Evolutionary conservation across 2,888 invertebrate genomes (phyloP).

Genomic region (Xanthia togata): DNA sequence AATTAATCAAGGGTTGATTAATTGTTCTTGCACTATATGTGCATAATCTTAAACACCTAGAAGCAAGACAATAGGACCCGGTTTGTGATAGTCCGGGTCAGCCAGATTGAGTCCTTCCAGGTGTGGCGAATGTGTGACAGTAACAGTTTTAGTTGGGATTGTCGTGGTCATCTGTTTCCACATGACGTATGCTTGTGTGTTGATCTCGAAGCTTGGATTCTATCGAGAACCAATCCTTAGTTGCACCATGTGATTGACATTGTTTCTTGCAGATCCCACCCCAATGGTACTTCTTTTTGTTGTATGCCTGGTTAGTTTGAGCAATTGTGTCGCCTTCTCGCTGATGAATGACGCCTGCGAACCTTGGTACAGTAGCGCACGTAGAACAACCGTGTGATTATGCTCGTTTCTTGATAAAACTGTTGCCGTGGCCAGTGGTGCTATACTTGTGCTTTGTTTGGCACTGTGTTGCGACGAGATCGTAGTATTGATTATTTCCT

Average conservation of each 20-base stretch:
- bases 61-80: not conserved
- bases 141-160: not conserved
- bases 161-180: not conserved
- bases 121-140: not conserved
- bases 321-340: too few species aligned
- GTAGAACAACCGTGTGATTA: too few species aligned
- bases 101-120: not conserved
- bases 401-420: too few species aligned
- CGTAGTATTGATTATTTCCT: too few species aligned
- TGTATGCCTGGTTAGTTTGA: not conserved
- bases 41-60: not conserved
- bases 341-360: too few species aligned
- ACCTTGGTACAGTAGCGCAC: too few species aligned
- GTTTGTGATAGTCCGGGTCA: not conserved
- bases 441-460: too few species aligned
- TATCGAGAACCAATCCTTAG: conserved; percentile 6
- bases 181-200: too few species aligned
- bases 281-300: conserved; percentile 8
- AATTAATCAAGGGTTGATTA: too few species aligned
- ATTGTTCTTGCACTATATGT: not conserved
- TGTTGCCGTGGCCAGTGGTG: too few species aligned
- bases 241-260: conserved; percentile 5
- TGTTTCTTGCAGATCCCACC: conserved; percentile 9
- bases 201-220: not conserved
- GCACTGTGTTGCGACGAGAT: too few species aligned